A percentile compares a stretch with the other conserved stretches of the same genome.
Evolutionary conservation across 37 sponge, comb jelly and placozoan genomes (phyloP).

Genomic region (Ianthella basta): DNA sequence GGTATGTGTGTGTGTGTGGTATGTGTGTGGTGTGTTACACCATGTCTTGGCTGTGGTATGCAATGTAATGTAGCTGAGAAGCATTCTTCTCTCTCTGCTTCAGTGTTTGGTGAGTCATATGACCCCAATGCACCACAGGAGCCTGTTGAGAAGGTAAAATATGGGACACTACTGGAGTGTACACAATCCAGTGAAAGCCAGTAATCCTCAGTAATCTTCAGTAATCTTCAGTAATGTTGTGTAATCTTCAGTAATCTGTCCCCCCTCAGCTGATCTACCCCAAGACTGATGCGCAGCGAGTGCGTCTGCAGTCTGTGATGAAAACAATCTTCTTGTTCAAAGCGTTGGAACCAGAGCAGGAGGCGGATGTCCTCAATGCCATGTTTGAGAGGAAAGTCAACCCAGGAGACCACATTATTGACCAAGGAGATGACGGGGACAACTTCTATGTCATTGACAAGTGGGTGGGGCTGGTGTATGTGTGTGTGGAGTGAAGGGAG

Average conservation of each 20-base stretch:
- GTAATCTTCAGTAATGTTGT: no score
- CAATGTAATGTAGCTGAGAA: no score
- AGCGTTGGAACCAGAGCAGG: constrained; percentile 83
- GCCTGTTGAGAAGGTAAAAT: constrained; percentile 33
- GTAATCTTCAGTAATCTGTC: no score
- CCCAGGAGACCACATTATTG: constrained; percentile 80
- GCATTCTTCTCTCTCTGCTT: background rate
- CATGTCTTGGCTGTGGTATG: no score
- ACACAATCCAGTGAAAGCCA: no score
- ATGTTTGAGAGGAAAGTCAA: constrained; percentile 93
- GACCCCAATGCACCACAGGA: constrained; percentile 62
- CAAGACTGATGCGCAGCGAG: constrained; percentile 91
- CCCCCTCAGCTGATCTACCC: constrained; percentile 77
- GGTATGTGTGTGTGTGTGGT: no score
- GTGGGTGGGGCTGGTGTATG: constrained; percentile 42
- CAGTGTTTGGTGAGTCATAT: constrained; percentile 87
- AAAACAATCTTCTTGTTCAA: constrained; percentile 82
- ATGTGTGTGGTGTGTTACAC: no score
- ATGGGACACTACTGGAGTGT: background rate
- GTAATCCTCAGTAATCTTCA: no score
- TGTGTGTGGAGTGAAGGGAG: no score
- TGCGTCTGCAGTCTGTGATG: constrained; percentile 64
- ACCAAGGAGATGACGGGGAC: constrained; percentile 94
- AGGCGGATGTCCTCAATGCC: constrained; percentile 82
- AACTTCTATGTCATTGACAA: constrained; percentile 96